Evolutionary conservation across 2,888 invertebrate species (phyloP), one percentile per base, ranked within the genome.

Genomic region (Tetranychus truncatus): DNA sequence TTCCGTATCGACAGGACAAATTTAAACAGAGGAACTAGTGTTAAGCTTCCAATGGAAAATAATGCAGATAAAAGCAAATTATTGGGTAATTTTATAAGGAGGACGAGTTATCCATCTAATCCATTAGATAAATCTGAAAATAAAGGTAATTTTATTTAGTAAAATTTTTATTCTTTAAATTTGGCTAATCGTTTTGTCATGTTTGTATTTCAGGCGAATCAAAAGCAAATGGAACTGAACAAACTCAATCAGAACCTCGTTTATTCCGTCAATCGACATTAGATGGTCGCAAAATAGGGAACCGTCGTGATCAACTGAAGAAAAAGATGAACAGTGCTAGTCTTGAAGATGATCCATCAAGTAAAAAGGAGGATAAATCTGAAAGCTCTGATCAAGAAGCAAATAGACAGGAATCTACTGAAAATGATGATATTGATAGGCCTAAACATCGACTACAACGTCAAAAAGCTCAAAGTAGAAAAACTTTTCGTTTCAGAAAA

Each of bases 381-480:
- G 69, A 24, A 69, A 69, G 69, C 21, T 69, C 69, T 24, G 69
- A 69, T 1, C 9, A 69, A 24, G 20, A 24, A 5, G 69, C 20
- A 24, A 20, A 11, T 71, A 74, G 76, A 74, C 75, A 76, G 15
- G 75, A 77, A 72, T 76, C 76, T 71, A 75, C 77, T 9, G 77
- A 75, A 71, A 75, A 75, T 74, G 76, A 78, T 66, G 76, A 77
- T 74, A 75, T 76, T 45, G 77, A 78, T 73, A 76, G 76, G 84
- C 81, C 83, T 89, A 89, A 55, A 86, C 92, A 83, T 78, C 80
- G 84, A 6, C 86, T 95, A 76, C 95, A 95, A 81, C 87, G 95
- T 24, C 89, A 93, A 75, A 95, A 93, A 84, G 94, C 92, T 65
- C 94, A 92, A 81, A 95, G 93, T 80, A 88, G 95, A 80, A 94